A percentile compares a stretch with the other conserved stretches of the same genome.
Conservation (phyloP, 2,113 vertebrate genomes). For the Halcyon malimbica region DNA sequence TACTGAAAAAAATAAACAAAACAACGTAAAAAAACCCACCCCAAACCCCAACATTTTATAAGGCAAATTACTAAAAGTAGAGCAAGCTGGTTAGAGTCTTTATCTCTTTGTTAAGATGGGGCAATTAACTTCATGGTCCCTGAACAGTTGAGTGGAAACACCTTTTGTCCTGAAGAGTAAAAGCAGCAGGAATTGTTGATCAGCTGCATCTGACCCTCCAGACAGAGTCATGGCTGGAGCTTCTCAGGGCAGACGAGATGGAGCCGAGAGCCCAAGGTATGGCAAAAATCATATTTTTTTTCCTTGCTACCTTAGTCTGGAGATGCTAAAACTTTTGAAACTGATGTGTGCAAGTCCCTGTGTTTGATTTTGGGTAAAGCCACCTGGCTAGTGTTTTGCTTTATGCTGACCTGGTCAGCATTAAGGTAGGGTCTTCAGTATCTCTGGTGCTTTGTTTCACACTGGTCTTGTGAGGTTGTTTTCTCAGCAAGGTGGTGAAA, state of each 20-base stretch:
- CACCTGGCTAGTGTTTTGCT: accelerated
- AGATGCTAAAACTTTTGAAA: neutral
- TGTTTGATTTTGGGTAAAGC: neutral
- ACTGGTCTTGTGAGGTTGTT: accelerated
- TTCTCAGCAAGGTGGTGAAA: neutral
- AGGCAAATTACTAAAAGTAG: neutral
- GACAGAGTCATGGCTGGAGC: accelerated
- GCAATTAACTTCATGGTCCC: neutral
- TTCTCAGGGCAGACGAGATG: neutral
- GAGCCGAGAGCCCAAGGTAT: neutral
- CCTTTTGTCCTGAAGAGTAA: neutral
- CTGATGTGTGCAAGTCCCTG: accelerated
- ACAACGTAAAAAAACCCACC: no score
- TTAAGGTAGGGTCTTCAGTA: accelerated
- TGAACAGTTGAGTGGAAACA: neutral
- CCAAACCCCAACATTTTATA: neutral
- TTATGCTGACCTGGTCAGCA: neutral
- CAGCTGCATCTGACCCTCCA: accelerated
- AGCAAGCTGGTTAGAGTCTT: neutral
- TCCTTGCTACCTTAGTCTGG: neutral
- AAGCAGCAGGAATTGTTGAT: neutral
- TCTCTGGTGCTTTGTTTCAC: neutral
- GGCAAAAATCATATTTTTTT: accelerated
- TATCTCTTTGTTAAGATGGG: neutral
- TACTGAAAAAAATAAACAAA: neutral